phyloP scores from a whole-genome alignment of 1,140 invertebrate species.

The Brachionus angularis region DNA sequence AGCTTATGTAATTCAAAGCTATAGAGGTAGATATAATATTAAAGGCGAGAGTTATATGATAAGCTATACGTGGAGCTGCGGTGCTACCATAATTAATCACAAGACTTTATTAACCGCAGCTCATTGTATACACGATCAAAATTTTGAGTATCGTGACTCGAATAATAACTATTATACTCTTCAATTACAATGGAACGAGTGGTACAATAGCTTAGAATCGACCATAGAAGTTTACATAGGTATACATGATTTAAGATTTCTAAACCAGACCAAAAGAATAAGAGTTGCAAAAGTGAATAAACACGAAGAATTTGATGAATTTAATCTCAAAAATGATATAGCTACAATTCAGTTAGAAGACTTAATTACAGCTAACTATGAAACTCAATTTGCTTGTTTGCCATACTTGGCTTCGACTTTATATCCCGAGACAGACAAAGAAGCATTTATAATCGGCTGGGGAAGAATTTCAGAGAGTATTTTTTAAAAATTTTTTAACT shows the following conservation, averaged over 20 bases:
- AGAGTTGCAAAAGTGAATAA: slow-evolving; percentile 2
- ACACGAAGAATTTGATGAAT: slow-evolving; percentile 24
- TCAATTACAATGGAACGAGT: slow-evolving; percentile 9
- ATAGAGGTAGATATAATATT: slow-evolving; percentile 2
- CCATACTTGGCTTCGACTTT: neutral
- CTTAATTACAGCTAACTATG: neutral
- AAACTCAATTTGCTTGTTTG: slow-evolving; percentile 40
- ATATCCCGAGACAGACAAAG: slow-evolving; percentile 18
- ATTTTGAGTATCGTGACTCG: slow-evolving; percentile 5
- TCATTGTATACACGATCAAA: slow-evolving; percentile 3
- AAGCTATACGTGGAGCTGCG: slow-evolving; percentile 31
- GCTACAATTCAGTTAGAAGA: slow-evolving; percentile 28
- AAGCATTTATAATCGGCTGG: slow-evolving; percentile 24
- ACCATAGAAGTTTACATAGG: slow-evolving; percentile 38
- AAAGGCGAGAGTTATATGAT: neutral
- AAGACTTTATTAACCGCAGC: slow-evolving; percentile 26
- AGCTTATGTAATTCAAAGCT: slow-evolving; percentile 26
- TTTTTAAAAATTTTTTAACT: neutral
- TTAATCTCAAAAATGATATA: slow-evolving; percentile 8
- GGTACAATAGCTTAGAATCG: slow-evolving; percentile 10
- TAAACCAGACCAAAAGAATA: neutral
- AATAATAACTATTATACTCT: neutral
- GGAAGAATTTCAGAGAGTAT: slow-evolving; percentile 20
- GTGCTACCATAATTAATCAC: slow-evolving; percentile 33
- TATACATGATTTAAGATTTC: neutral